Percentiles rank a stretch among this genome's conserved stretches.
Conservation (phyloP, 2,888 invertebrate species). For the Tenthredo scrophulariae region DNA sequence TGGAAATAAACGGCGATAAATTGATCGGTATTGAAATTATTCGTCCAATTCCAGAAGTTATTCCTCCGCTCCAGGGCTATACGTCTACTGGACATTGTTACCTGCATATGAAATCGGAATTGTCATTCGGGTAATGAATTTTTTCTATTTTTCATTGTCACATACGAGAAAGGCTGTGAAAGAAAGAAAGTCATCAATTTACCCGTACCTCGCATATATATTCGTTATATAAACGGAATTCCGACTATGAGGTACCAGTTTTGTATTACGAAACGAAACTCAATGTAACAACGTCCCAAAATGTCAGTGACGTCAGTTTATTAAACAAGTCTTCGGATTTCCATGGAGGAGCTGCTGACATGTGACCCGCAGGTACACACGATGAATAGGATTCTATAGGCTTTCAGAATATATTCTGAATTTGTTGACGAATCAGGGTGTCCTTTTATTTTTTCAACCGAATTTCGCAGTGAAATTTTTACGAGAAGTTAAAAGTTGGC, state of each 20-base stretch:
- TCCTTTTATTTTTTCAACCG: background rate
- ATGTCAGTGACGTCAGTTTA: constrained; percentile 17
- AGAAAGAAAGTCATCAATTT: background rate
- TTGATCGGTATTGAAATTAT: background rate
- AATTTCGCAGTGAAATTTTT: background rate
- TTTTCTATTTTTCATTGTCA: background rate
- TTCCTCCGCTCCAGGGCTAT: background rate
- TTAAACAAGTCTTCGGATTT: background rate
- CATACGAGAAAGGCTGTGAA: background rate
- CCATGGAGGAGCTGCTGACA: background rate
- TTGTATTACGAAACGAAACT: constrained; percentile 1
- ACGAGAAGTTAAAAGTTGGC: background rate
- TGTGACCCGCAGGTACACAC: background rate
- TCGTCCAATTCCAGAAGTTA: background rate
- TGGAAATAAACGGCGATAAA: background rate
- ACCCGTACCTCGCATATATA: background rate
- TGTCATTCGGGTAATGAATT: background rate
- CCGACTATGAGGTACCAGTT: background rate
- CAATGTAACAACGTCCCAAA: constrained; percentile 2
- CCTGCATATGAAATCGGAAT: background rate
- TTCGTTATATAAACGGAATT: background rate
- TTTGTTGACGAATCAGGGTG: background rate
- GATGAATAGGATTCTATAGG: background rate
- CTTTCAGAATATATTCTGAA: background rate
- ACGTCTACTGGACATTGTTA: background rate